Conservation (phyloP, 1,140 invertebrate genomes). For the Chelonus insularis region DNA sequence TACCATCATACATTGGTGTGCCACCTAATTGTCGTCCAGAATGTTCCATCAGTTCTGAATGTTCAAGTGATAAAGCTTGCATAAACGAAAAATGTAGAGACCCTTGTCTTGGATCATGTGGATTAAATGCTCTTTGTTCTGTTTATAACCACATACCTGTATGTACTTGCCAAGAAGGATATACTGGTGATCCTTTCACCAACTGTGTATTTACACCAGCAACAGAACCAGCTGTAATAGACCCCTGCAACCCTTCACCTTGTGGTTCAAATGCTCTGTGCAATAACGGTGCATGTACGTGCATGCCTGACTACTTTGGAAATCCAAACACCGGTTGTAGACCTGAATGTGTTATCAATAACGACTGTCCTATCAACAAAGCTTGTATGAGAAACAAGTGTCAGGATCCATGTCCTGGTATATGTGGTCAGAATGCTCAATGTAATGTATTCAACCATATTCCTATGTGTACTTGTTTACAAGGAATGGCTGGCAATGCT, state of each 20-base stretch:
- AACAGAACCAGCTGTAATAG: slow-evolving; percentile 49
- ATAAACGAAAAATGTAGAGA: slow-evolving; percentile 69
- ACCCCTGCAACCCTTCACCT: slow-evolving; percentile 69
- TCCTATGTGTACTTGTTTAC: slow-evolving; percentile 71
- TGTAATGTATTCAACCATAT: slow-evolving; percentile 73
- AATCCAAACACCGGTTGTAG: slow-evolving; percentile 71
- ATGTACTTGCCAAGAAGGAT: slow-evolving; percentile 69
- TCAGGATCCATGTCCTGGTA: slow-evolving; percentile 69
- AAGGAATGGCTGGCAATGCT: slow-evolving; percentile 66
- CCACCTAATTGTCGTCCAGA: slow-evolving; percentile 68
- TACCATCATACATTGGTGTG: slow-evolving; percentile 64
- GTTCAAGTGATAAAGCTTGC: slow-evolving; percentile 67
- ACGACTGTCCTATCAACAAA: slow-evolving; percentile 68
- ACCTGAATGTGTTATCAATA: slow-evolving; percentile 71
- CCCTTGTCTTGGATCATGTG: slow-evolving; percentile 70
- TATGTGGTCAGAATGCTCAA: slow-evolving; percentile 68
- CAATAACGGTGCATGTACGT: slow-evolving; percentile 66
- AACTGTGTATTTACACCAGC: slow-evolving; percentile 59
- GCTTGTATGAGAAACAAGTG: slow-evolving; percentile 74
- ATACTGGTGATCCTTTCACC: slow-evolving; percentile 76
- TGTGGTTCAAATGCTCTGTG: slow-evolving; percentile 70
- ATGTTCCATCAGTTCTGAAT: slow-evolving; percentile 69
- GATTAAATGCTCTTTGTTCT: slow-evolving; percentile 66
- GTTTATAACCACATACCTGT: slow-evolving; percentile 73
- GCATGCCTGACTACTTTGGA: slow-evolving; percentile 69